phyloP scores from a whole-genome alignment of 2,113 vertebrate genomes.

The Chiloscyllium plagiosum region DNA sequence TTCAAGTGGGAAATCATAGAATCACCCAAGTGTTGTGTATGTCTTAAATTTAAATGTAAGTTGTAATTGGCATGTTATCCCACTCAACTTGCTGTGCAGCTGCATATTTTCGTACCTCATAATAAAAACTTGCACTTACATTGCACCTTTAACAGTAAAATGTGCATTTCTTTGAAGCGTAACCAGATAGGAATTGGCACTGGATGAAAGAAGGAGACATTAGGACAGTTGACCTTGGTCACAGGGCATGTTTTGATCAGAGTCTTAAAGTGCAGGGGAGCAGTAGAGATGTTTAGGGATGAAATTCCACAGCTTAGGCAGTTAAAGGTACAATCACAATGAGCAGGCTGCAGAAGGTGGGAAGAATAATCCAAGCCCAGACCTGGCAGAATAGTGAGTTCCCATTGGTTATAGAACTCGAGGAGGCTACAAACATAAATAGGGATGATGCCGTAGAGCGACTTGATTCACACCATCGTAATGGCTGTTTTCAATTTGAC shows the following conservation, averaged over 20 bases:
- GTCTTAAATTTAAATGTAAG: not conserved
- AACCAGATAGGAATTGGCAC: not conserved
- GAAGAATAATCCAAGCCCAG: not conserved
- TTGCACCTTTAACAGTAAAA: not conserved
- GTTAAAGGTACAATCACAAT: too few species aligned
- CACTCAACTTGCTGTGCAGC: not conserved
- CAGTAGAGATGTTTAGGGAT: not conserved
- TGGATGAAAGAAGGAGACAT: not conserved
- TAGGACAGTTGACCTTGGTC: not conserved
- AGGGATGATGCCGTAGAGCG: not conserved
- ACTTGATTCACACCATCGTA: not conserved
- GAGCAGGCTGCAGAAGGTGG: not conserved
- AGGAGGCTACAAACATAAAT: not conserved
- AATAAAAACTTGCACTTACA: not conserved
- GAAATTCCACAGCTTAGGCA: too few species aligned
- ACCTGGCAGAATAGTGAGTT: not conserved
- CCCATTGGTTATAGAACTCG: too few species aligned
- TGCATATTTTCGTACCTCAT: not conserved
- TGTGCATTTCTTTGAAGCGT: not conserved
- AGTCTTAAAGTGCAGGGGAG: not conserved
- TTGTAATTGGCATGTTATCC: not conserved
- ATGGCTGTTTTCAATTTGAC: not conserved
- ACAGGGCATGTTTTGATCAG: not conserved
- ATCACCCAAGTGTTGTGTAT: not conserved
- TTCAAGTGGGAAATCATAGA: not conserved